Percentiles rank a stretch among this genome's conserved stretches.
Conservation (phyloP, 2,888 invertebrate species). For the Hirtodrosophila histrioides region DNA sequence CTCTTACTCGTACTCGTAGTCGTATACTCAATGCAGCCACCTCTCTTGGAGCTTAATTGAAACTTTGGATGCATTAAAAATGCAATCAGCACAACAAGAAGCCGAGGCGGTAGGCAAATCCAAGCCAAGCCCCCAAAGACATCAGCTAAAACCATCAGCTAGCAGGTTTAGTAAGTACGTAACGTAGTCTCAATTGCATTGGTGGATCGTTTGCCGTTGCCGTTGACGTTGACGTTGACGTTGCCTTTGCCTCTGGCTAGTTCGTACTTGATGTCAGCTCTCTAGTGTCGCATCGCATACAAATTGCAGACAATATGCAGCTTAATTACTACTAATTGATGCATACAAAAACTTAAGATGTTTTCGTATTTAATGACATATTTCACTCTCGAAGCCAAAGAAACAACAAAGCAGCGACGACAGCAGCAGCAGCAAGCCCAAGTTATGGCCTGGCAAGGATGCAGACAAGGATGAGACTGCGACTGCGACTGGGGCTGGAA, state of each 20-base stretch:
- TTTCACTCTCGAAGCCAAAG: slow-evolving; percentile 70
- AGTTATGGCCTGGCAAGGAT: slow-evolving; percentile 70
- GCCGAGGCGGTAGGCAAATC: slow-evolving; percentile 11
- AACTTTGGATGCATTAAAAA: slow-evolving; percentile 74
- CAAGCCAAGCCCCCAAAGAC: background rate
- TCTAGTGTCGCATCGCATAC: slow-evolving; percentile 68
- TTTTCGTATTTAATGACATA: slow-evolving; percentile 81
- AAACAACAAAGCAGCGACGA: slow-evolving; percentile 54
- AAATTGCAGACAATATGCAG: slow-evolving; percentile 82
- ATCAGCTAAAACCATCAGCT: slow-evolving; percentile 28
- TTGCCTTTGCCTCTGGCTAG: slow-evolving; percentile 33
- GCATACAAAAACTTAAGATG: slow-evolving; percentile 83
- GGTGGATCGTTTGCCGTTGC: slow-evolving; percentile 52
- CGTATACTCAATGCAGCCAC: slow-evolving; percentile 6
- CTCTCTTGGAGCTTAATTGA: slow-evolving; percentile 58
- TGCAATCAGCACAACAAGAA: slow-evolving; percentile 69
- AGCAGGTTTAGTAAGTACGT: slow-evolving; percentile 34
- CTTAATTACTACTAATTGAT: slow-evolving; percentile 84
- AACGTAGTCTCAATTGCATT: slow-evolving; percentile 60
- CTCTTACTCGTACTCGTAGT: background rate
- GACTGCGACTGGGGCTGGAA: background rate
- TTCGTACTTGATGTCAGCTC: slow-evolving; percentile 38
- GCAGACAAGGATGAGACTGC: slow-evolving; percentile 24
- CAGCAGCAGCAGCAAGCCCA: slow-evolving; percentile 27
- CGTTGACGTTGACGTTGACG: slow-evolving; percentile 51